Evolutionary conservation across 1,140 invertebrate genomes (phyloP), one percentile per base, ranked within the genome.

Genomic region (Latrodectus geometricus): DNA sequence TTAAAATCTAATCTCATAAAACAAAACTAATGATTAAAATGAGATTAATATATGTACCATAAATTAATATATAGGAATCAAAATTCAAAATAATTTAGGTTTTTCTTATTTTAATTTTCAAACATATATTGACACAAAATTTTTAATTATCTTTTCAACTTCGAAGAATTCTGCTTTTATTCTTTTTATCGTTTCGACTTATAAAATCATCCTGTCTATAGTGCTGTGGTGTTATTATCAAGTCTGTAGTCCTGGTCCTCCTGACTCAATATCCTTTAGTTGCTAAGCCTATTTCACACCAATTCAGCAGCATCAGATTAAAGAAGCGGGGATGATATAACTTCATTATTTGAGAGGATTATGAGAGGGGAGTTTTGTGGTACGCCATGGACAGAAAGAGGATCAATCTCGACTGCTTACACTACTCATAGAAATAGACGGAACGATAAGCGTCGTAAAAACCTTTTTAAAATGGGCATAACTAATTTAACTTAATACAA

Each of bases 241-340:
- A 9, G 5, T n/a, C 72, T 74, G 9, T 48, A 74, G 49, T 50
- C 49, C 76, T 49, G 20, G n/a, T 15, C 76, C 76, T 68, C 56
- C 35, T n/a, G 61, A 4, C 17, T 50, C 61, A 68, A 20, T 61
- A 76, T 76, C 74, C 54, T 66, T 78, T 56, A 68, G 66, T 50
- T 14, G 76, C 61, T 78, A 78, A 78, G 76, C 76, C 76, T 78
- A 78, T 78, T 78, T 78, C 76, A 78, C 76, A 78, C 76, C 76
- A 78, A 78, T 78, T 48, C 76, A 17, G 56, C 21, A 56, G 20
- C 76, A 66, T 65, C 56, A 68, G 76, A 78, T 78, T 78, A 78
- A 54, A n/a, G 56, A 61, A 61, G 17, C 21, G 76, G 35, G 56
- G 76, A 9, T n/a, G 61, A 8, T 56, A 66, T 78, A 78, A 78